Conservation (phyloP, 2,797 vertebrate species). For the Myripristis murdjan region DNA sequence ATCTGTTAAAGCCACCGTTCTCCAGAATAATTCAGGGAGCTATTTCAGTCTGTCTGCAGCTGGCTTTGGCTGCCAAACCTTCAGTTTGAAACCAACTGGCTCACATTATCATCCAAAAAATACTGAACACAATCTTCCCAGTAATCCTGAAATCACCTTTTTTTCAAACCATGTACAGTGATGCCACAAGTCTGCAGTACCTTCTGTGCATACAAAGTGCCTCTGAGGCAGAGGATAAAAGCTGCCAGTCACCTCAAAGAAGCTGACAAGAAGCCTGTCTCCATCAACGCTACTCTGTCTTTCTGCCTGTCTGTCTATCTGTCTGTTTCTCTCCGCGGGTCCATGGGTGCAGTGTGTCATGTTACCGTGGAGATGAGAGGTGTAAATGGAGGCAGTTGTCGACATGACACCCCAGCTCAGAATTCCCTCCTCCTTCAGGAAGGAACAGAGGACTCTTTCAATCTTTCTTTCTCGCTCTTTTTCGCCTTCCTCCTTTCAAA, state of each 20-base stretch:
- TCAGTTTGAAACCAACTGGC: neutral
- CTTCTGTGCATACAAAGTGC: neutral
- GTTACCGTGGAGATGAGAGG: conserved; percentile 77
- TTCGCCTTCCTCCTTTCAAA: conserved; percentile 66
- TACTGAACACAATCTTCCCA: too few species aligned
- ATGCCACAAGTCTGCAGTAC: neutral
- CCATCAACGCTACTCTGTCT: conserved; percentile 11
- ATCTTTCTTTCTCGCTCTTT: conserved; percentile 63
- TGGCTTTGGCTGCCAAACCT: neutral
- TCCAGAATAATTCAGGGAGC: neutral
- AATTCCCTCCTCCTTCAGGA: conserved; percentile 77
- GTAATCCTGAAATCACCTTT: too few species aligned
- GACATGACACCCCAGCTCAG: conserved; percentile 82
- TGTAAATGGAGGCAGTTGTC: conserved; percentile 82
- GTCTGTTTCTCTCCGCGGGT: conserved; percentile 41
- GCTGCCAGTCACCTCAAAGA: neutral
- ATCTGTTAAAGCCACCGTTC: neutral
- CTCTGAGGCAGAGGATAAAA: neutral
- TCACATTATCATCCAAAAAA: too few species aligned
- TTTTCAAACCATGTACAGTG: neutral
- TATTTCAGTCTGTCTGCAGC: neutral
- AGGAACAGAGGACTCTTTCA: conserved; percentile 79
- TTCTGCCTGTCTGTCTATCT: conserved; percentile 21
- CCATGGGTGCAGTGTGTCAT: conserved; percentile 66
- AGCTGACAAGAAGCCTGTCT: conserved; percentile 6